These are phyloP conservation scores for Ophion obscuratus DNA, from an alignment of 2,888 invertebrate species.

Conservation along the genomic window DNA sequence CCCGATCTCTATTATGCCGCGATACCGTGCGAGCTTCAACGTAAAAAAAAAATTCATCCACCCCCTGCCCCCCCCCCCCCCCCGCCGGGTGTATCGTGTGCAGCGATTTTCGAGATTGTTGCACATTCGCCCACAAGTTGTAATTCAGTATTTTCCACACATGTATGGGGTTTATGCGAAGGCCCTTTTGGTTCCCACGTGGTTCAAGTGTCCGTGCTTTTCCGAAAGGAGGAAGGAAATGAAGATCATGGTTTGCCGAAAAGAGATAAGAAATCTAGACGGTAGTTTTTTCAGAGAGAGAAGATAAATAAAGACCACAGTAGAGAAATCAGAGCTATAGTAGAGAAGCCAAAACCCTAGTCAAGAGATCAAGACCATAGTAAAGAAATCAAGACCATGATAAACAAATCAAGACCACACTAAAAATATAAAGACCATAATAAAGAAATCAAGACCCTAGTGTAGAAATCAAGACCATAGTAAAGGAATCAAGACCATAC, in stretches of 20 bases:
- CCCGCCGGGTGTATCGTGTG: constrained; percentile 13
- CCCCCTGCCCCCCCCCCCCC: neutral
- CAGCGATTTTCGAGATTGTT: constrained; percentile 22
- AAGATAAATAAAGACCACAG: no score
- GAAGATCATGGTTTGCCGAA: neutral
- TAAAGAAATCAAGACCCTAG: no score
- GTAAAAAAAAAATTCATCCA: constrained; percentile 3
- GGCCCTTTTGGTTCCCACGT: neutral
- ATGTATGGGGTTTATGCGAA: neutral
- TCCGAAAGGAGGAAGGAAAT: neutral
- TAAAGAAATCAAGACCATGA: no score
- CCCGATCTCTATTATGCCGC: constrained; percentile 26
- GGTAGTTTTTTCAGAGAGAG: no score
- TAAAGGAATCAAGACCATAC: neutral
- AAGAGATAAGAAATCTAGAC: no score
- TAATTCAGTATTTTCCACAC: neutral
- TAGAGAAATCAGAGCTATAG: no score
- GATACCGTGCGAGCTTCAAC: constrained; percentile 14
- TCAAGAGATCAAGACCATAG: no score
- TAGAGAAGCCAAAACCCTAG: no score
- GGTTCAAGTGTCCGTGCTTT: neutral
- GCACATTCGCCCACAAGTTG: neutral
- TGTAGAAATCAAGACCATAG: no score
- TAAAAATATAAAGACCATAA: neutral
- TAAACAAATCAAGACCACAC: neutral